A percentile compares a stretch with the other conserved stretches of the same genome.
These are phyloP conservation scores for Acrocephalus kingi DNA, from an alignment of 2,113 vertebrate species.

Conservation along the genomic window DNA sequence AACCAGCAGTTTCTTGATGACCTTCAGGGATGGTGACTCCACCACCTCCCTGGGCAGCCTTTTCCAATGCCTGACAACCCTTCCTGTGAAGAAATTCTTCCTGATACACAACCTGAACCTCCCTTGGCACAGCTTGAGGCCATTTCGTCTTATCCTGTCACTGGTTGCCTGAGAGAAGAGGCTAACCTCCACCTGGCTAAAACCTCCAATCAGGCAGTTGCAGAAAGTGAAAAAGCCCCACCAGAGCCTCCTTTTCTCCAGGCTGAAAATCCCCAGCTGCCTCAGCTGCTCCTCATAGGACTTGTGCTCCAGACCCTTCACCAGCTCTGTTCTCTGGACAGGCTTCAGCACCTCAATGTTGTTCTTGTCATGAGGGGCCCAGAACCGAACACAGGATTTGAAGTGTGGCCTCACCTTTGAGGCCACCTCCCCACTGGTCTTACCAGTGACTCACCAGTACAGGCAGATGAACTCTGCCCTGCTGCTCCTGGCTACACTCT, in stretches of 20 bases:
- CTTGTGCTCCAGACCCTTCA: background rate
- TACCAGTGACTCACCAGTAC: background rate
- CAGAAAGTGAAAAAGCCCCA: background rate
- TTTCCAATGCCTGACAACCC: background rate
- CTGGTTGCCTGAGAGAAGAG: background rate
- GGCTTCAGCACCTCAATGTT: background rate
- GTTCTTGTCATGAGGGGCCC: background rate
- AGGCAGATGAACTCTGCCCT: background rate
- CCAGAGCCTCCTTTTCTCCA: background rate
- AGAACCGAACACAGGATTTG: background rate
- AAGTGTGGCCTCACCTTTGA: background rate
- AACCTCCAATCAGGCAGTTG: background rate
- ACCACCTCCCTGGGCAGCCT: background rate
- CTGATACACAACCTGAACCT: background rate
- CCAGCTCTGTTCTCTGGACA: background rate
- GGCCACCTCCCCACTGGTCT: background rate
- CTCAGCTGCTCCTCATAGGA: background rate
- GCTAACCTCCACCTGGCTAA: background rate
- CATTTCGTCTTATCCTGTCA: background rate
- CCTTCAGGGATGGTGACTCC: background rate
- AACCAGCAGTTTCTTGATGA: background rate
- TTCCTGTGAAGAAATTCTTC: background rate
- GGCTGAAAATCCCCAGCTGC: background rate
- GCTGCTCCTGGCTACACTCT: background rate
- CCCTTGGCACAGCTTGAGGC: background rate